phyloP scores from a whole-genome alignment of 1,140 invertebrate genomes.

The Diprion similis region DNA sequence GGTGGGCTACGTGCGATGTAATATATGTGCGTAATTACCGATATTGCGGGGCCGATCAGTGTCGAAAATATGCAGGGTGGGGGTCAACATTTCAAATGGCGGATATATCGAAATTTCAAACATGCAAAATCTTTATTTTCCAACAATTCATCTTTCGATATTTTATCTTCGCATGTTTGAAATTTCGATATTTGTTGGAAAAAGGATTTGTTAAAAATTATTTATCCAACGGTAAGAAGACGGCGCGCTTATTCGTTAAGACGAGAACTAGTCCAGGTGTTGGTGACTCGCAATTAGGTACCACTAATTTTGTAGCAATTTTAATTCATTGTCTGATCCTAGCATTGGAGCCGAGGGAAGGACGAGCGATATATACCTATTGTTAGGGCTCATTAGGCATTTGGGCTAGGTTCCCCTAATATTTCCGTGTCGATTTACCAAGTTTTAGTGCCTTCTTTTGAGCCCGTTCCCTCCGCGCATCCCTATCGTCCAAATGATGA shows the following conservation, averaged over 20 bases:
- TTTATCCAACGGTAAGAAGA: too few relatives aligned
- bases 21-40: too few relatives aligned
- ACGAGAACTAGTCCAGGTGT: slow-evolving; percentile 10
- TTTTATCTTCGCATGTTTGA: too few relatives aligned
- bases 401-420: neutral
- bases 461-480: neutral
- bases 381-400: neutral
- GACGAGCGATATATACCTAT: neutral
- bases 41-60: too few relatives aligned
- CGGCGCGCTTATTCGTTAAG: neutral
- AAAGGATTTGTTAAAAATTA: too few relatives aligned
- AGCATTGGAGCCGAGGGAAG: slow-evolving; percentile 23
- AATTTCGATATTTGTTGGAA: too few relatives aligned
- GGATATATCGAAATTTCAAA: too few relatives aligned
- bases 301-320: slow-evolving; percentile 36
- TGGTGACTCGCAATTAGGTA: slow-evolving; percentile 31
- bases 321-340: slow-evolving; percentile 36
- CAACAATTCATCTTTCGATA: too few relatives aligned
- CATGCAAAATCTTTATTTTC: too few relatives aligned
- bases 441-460: neutral
- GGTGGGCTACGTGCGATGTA: too few relatives aligned
- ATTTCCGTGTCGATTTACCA: slow-evolving; percentile 5
- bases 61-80: too few relatives aligned
- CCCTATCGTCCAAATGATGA: neutral
- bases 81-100: too few relatives aligned